Evolutionary conservation across 2,888 invertebrate genomes (phyloP).

Genomic region (Lumbricus terrestris): DNA sequence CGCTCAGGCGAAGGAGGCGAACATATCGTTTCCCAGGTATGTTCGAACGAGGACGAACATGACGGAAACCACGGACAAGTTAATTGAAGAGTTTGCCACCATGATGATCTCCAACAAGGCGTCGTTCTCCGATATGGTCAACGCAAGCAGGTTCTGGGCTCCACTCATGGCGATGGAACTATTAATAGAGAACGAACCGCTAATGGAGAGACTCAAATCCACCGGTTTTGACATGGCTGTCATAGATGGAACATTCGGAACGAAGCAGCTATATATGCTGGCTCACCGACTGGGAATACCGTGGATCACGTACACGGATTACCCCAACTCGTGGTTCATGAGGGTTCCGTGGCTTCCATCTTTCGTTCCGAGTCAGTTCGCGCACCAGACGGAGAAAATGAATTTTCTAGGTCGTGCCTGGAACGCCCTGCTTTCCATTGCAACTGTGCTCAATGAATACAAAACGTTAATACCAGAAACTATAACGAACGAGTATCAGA

Average conservation of each 20-base stretch:
- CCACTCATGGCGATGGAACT: not conserved
- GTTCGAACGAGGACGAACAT: not conserved
- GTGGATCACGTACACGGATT: conserved; percentile 22
- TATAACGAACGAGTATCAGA: conserved; percentile 12
- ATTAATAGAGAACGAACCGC: not conserved
- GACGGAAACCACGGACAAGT: not conserved
- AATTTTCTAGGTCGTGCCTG: not conserved
- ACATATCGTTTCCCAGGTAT: not conserved
- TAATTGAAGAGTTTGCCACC: not conserved
- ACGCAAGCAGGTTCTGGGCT: not conserved
- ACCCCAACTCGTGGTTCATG: conserved; percentile 18
- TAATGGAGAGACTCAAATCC: not conserved
- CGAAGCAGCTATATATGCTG: not conserved
- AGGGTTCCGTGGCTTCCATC: conserved; percentile 27
- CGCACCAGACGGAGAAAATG: not conserved
- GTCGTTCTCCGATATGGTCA: not conserved
- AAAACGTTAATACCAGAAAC: not conserved
- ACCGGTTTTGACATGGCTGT: conserved; percentile 24
- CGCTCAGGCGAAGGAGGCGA: not conserved
- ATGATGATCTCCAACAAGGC: not conserved
- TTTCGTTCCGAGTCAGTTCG: not conserved
- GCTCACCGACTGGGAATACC: conserved; percentile 26
- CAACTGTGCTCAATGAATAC: not conserved
- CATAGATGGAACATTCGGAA: conserved; percentile 1
- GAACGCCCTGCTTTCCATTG: not conserved